A percentile compares a stretch with the other conserved stretches of the same genome.
phyloP scores from a whole-genome alignment of 2,113 vertebrate genomes.

The Heptranchias perlo region DNA sequence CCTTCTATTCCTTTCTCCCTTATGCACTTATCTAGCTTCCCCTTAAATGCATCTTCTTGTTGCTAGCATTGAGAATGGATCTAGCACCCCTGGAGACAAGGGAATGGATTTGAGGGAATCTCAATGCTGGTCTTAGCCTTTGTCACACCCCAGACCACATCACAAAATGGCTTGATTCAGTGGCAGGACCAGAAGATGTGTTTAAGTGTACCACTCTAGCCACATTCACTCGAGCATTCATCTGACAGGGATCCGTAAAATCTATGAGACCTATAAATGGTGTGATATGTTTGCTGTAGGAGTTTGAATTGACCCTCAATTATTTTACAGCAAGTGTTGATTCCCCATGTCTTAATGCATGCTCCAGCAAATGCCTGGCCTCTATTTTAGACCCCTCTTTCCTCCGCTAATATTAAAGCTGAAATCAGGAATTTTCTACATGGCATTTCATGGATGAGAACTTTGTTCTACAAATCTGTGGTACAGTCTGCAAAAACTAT shows the following conservation, averaged over 20 bases:
- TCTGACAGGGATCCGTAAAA: not conserved
- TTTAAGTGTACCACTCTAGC: not conserved
- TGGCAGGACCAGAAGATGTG: not conserved
- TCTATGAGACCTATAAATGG: not conserved
- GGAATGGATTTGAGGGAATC: not conserved
- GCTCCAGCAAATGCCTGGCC: not conserved
- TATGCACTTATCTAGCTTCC: not conserved
- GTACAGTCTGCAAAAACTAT: not conserved
- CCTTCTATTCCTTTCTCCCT: not conserved
- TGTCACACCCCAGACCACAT: not conserved
- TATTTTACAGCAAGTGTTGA: not conserved
- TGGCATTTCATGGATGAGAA: not conserved
- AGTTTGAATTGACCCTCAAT: not conserved
- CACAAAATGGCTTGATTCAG: not conserved
- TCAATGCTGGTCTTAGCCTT: not conserved
- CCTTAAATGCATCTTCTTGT: no score
- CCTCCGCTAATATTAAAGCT: not conserved
- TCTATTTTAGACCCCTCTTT: not conserved
- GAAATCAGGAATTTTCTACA: not conserved
- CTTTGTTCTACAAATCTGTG: not conserved
- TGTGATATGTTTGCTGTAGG: not conserved
- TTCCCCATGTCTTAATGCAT: not conserved
- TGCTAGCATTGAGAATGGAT: no score
- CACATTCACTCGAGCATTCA: not conserved
- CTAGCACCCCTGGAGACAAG: no score